A percentile compares a stretch with the other conserved stretches of the same genome.
Evolutionary conservation across 2,113 vertebrate species (phyloP).

Genomic region (Alexandromys fortis): DNA sequence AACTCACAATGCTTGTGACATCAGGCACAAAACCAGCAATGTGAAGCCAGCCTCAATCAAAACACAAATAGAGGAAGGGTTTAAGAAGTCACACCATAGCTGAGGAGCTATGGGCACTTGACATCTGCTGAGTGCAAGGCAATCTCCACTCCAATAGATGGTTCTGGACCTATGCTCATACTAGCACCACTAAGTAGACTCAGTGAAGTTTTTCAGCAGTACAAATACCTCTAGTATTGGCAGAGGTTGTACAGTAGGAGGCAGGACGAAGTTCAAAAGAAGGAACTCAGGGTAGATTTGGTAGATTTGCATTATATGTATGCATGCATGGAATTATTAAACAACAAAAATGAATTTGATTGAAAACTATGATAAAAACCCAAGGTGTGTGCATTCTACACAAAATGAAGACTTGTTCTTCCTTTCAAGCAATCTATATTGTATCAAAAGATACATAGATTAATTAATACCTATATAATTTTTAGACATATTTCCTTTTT

Average conservation of each 20-base stretch:
- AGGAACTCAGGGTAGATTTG: background rate
- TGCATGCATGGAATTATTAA: background rate
- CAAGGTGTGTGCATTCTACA: background rate
- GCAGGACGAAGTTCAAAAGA: background rate
- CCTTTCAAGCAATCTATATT: background rate
- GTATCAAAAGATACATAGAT: background rate
- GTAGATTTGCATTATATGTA: background rate
- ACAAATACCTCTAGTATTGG: background rate
- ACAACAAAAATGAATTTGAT: background rate
- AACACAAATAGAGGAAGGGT: background rate
- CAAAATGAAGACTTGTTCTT: background rate
- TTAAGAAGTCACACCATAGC: background rate
- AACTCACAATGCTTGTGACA: background rate
- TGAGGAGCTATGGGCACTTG: background rate
- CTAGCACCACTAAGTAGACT: background rate
- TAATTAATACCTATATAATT: background rate
- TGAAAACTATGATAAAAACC: background rate
- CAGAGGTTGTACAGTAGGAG: background rate
- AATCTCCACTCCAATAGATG: background rate
- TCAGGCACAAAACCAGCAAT: background rate
- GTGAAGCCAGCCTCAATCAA: background rate
- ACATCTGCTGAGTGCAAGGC: background rate
- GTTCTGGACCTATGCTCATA: background rate
- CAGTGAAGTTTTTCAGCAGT: background rate
- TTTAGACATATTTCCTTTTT: background rate